Percentiles rank a stretch among this genome's conserved stretches.
phyloP scores from a whole-genome alignment of 2,888 invertebrate species.

The Caenorhabditis plicata region DNA sequence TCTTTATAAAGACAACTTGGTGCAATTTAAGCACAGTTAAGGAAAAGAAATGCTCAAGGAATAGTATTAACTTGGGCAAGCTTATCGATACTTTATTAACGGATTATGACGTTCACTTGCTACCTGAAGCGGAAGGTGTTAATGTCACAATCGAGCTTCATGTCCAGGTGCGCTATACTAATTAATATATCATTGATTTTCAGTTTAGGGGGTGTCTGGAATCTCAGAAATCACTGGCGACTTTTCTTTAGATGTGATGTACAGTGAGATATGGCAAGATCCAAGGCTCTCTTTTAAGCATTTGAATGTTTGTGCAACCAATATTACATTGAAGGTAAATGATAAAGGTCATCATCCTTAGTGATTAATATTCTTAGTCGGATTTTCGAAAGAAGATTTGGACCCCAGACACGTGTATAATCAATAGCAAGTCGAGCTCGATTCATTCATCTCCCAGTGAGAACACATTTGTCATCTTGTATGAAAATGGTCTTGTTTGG shows the following conservation, averaged over 20 bases:
- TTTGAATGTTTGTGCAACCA: conserved; percentile 64
- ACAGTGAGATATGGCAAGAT: conserved; percentile 65
- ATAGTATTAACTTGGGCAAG: conserved; percentile 58
- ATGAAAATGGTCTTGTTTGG: conserved; percentile 66
- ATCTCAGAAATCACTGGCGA: conserved; percentile 65
- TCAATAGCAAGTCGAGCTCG: conserved; percentile 56
- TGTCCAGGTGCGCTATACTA: conserved; percentile 52
- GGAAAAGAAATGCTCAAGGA: conserved; percentile 29
- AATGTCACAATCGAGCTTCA: conserved; percentile 66
- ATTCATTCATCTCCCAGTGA: conserved; percentile 64
- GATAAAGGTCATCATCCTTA: background rate
- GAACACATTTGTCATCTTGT: conserved; percentile 65
- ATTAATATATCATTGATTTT: background rate
- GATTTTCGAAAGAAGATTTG: conserved; percentile 64
- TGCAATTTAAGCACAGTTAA: too few relatives aligned
- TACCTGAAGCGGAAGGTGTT: conserved; percentile 64
- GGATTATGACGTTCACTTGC: conserved; percentile 63
- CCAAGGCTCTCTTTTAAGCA: conserved; percentile 63
- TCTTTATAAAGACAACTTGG: too few relatives aligned
- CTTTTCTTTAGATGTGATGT: conserved; percentile 65
- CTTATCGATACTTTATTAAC: conserved; percentile 51
- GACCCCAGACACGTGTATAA: conserved; percentile 65
- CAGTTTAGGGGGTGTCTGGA: conserved; percentile 59
- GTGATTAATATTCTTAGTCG: conserved; percentile 28
- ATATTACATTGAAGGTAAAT: conserved; percentile 62